Base-by-base conservation (phyloP, 2,888 invertebrate genomes). In the Polymixis flavicincta region DNA sequence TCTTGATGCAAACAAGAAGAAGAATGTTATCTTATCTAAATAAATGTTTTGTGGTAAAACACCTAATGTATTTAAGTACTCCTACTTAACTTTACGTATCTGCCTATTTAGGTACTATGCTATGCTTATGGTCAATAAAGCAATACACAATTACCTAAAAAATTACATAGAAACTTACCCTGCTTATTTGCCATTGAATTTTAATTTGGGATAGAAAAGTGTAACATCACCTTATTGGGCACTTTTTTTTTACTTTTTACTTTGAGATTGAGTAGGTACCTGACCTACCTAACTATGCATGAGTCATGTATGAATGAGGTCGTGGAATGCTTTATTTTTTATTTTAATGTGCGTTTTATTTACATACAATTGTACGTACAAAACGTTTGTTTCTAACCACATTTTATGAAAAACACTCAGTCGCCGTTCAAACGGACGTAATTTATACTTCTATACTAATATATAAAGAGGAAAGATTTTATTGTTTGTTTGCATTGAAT, bases 111-210 rank as follows among this genome's bases (percentile, higher is more conserved):
- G 45, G n/a, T n/a, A n/a, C n/a, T 59, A 5, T 76, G 55, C 59
- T 75, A 64, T 50, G 54, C 42, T 79, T 76, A 74, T 76, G 79
- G 79, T 74, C 74, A 79, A 37, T 63, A 37, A 57, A 73, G 48
- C 57, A 76, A 64, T 82, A 13, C 6, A 45, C 6, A 74, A 82
- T 74, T 78, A 73, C 59, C 37, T 37, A 17, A 66, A 55, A 48
- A 54, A 54, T 55, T 55, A 71, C n/a, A 19, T 11, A 37, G 22
- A 64, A 65, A 54, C 7, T 32, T 45, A 25, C 32, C 52, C 42
- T 42, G 5, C 19, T 59, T 37, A 14, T 57, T 42, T 64, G n/a
- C 19, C 9, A 57, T 45, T 50, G 37, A 42, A 28, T 22, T 69
- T 9, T 28, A 19, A 42, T 25, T 52, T 52, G 55, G 55, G 3